Percentiles rank a stretch among this genome's conserved stretches.
phyloP scores from a whole-genome alignment of 2,113 vertebrate species.

The Pogona vitticeps region DNA sequence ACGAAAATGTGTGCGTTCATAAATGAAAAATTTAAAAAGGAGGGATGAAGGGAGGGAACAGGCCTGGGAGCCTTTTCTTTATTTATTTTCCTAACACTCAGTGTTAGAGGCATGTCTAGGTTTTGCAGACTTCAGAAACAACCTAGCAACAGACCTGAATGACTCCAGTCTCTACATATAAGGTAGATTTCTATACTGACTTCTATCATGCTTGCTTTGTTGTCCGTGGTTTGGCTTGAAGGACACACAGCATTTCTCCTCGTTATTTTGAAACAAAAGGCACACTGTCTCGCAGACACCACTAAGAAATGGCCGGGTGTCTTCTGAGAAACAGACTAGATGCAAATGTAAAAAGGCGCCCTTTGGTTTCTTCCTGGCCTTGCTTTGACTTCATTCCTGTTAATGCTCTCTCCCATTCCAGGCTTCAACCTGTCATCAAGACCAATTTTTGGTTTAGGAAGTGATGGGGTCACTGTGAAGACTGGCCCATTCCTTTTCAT shows the following conservation, averaged over 20 bases:
- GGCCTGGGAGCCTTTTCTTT: too few relatives aligned
- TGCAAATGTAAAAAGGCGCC: background rate
- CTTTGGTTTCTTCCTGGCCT: conserved; percentile 16
- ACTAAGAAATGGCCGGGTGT: background rate
- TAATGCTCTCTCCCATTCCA: background rate
- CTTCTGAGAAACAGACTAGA: background rate
- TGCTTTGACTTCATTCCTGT: background rate
- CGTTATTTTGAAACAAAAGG: background rate
- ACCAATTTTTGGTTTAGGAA: background rate
- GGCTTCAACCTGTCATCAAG: background rate
- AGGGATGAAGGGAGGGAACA: too few relatives aligned
- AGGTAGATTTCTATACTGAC: too few relatives aligned
- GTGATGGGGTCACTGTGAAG: background rate
- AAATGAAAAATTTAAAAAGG: too few relatives aligned
- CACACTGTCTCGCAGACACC: background rate
- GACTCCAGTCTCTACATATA: too few relatives aligned
- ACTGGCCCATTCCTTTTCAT: background rate
- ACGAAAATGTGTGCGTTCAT: too few relatives aligned
- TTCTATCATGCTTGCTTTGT: background rate
- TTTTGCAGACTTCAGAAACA: too few relatives aligned
- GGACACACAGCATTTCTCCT: background rate
- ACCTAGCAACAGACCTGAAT: too few relatives aligned
- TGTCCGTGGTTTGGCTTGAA: background rate
- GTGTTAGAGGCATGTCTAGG: too few relatives aligned
- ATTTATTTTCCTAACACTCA: too few relatives aligned